phyloP scores from a whole-genome alignment of 2,888 invertebrate species.

The Meganola albula region DNA sequence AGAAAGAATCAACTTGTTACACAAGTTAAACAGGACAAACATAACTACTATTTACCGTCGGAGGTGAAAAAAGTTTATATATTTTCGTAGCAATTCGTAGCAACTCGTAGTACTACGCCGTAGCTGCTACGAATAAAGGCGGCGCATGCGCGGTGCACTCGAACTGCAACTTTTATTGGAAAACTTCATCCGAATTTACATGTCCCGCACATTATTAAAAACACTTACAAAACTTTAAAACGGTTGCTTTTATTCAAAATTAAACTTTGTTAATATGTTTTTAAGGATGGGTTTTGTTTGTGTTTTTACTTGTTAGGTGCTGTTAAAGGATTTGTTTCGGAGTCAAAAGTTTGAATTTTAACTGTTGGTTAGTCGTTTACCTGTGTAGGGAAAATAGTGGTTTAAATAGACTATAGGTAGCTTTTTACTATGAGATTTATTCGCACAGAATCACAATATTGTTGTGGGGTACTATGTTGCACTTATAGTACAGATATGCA shows the following conservation, averaged over 20 bases:
- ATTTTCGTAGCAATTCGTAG: slow-evolving; percentile 18
- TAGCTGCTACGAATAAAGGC: slow-evolving; percentile 16
- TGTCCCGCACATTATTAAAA: slow-evolving; percentile 69
- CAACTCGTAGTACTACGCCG: slow-evolving; percentile 7
- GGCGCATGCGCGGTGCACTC: slow-evolving; percentile 37
- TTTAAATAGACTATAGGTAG: slow-evolving; percentile 34
- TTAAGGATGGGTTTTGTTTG: slow-evolving; percentile 27
- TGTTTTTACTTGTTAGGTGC: slow-evolving; percentile 9
- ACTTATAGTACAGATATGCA: too few species aligned
- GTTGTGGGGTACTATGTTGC: too few species aligned
- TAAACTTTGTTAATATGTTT: slow-evolving; percentile 19
- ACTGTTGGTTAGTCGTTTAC: slow-evolving; percentile 33
- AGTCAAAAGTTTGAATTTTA: slow-evolving; percentile 42
- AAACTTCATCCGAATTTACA: slow-evolving; percentile 71
- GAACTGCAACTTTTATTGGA: slow-evolving; percentile 69
- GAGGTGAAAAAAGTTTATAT: too few species aligned
- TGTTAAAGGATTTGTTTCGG: slow-evolving; percentile 27
- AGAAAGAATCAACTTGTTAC: too few species aligned
- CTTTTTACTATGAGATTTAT: slow-evolving; percentile 29
- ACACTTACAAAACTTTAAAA: slow-evolving; percentile 48
- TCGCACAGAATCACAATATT: too few species aligned
- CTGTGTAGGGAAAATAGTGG: slow-evolving; percentile 29
- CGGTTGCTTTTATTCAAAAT: slow-evolving; percentile 6
- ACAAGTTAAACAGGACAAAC: too few species aligned
- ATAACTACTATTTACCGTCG: too few species aligned